These are phyloP conservation scores for Pseudochromis fuscus DNA, from an alignment of 2,797 vertebrate genomes.

Conservation along the genomic window DNA sequence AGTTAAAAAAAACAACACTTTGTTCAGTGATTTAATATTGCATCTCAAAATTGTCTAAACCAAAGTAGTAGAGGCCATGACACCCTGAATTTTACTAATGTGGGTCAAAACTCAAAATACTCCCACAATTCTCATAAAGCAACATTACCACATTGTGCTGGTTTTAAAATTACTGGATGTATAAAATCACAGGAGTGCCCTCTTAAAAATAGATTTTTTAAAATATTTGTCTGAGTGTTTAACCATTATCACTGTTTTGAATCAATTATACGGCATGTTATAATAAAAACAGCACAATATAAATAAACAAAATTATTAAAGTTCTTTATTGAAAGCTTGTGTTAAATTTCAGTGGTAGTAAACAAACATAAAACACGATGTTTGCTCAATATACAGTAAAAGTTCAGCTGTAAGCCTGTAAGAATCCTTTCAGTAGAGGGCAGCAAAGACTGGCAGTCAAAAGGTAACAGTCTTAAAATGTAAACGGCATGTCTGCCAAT, in stretches of 20 bases:
- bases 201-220: too few relatives aligned
- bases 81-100: background rate
- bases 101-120: background rate
- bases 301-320: conserved; percentile 60
- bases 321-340: conserved; percentile 70
- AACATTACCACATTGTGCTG: too few relatives aligned
- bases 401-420: conserved; percentile 18
- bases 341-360: conserved; percentile 55
- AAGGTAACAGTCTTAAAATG: conserved; percentile 44
- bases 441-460: conserved; percentile 65
- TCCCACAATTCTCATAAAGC: too few relatives aligned
- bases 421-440: conserved; percentile 65
- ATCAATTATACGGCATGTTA: too few relatives aligned
- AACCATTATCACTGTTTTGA: background rate
- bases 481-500: conserved; percentile 48
- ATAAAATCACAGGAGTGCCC: too few relatives aligned
- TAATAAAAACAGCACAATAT: too few relatives aligned
- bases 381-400: conserved; percentile 35
- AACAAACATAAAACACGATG: conserved; percentile 43
- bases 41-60: background rate
- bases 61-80: background rate
- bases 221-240: background rate
- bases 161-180: too few relatives aligned
- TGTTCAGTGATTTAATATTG: background rate
- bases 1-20: too few relatives aligned